Percentiles rank a stretch among this genome's conserved stretches.
These are phyloP conservation scores for Heteromurus nitidus DNA, from an alignment of 2,888 invertebrate species.

Conservation along the genomic window DNA sequence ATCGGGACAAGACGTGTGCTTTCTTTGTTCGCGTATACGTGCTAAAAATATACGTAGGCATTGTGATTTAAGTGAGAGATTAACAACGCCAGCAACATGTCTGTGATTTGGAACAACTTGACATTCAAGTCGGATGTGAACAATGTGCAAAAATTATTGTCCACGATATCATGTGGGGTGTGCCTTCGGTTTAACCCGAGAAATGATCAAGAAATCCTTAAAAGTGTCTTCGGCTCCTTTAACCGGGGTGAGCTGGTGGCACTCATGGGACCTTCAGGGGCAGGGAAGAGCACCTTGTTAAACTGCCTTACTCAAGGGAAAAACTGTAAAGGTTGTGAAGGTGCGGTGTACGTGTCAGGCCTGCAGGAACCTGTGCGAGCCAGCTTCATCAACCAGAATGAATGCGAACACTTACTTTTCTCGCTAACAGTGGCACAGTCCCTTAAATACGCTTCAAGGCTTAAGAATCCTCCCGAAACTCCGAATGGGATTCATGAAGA, in stretches of 20 bases:
- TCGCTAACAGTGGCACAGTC: slow-evolving; percentile 53
- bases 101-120: slow-evolving; percentile 21
- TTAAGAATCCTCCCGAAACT: slow-evolving; percentile 45
- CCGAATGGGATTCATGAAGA: slow-evolving; percentile 9
- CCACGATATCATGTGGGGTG: not conserved
- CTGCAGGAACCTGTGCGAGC: slow-evolving; percentile 29
- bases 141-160: not conserved
- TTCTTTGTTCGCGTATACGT: too few relatives aligned
- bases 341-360: slow-evolving; percentile 13
- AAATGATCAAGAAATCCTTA: slow-evolving; percentile 9
- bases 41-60: too few relatives aligned
- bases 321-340: slow-evolving; percentile 20
- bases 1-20: too few relatives aligned
- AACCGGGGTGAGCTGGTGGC: slow-evolving; percentile 40
- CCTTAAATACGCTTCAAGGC: slow-evolving; percentile 34
- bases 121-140: not conserved
- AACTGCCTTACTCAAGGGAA: slow-evolving; percentile 48
- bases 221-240: slow-evolving; percentile 30
- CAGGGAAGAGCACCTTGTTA: slow-evolving; percentile 57
- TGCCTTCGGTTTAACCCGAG: not conserved
- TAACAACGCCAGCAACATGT: too few relatives aligned
- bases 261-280: slow-evolving; percentile 59
- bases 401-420: slow-evolving; percentile 58
- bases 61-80: too few relatives aligned
- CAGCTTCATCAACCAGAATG: slow-evolving; percentile 53